Conservation (phyloP, 2,888 invertebrate species). For the Lepidochitona cinerea region DNA sequence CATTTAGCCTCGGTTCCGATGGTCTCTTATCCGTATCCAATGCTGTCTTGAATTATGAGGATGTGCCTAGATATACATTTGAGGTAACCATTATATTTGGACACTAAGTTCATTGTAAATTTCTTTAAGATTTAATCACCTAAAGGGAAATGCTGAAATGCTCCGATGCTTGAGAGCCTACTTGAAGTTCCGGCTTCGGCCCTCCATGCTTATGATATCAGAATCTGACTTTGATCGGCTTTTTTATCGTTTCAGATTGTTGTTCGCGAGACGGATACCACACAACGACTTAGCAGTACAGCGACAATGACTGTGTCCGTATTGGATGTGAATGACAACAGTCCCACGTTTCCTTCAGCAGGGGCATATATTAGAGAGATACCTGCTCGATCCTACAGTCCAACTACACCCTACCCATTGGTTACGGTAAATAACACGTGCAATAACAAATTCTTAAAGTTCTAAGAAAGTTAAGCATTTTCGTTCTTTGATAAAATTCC, state of each 20-base stretch:
- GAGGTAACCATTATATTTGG: too few relatives aligned
- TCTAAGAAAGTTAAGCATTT: too few relatives aligned
- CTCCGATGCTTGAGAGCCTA: too few relatives aligned
- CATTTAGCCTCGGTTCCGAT: slow-evolving; percentile 33
- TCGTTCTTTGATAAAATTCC: neutral
- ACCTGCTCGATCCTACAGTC: neutral
- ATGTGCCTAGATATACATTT: slow-evolving; percentile 19
- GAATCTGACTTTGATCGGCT: too few relatives aligned
- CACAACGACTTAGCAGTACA: slow-evolving; percentile 27
- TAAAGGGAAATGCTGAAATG: too few relatives aligned
- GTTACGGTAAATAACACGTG: too few relatives aligned
- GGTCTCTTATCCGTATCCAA: slow-evolving; percentile 17
- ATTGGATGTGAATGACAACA: slow-evolving; percentile 56
- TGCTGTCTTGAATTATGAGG: slow-evolving; percentile 44
- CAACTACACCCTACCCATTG: neutral
- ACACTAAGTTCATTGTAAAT: too few relatives aligned
- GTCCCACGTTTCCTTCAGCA: slow-evolving; percentile 41
- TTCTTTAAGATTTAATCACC: too few relatives aligned
- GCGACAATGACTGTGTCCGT: slow-evolving; percentile 41
- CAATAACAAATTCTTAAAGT: too few relatives aligned
- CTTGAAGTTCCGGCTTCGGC: too few relatives aligned
- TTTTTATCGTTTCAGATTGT: slow-evolving; percentile 33
- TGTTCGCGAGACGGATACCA: slow-evolving; percentile 43
- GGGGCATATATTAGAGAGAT: neutral
- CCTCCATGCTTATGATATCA: too few relatives aligned